Base-by-base conservation (phyloP, 2,888 invertebrate genomes). In the Nomada hirtipes region DNA sequence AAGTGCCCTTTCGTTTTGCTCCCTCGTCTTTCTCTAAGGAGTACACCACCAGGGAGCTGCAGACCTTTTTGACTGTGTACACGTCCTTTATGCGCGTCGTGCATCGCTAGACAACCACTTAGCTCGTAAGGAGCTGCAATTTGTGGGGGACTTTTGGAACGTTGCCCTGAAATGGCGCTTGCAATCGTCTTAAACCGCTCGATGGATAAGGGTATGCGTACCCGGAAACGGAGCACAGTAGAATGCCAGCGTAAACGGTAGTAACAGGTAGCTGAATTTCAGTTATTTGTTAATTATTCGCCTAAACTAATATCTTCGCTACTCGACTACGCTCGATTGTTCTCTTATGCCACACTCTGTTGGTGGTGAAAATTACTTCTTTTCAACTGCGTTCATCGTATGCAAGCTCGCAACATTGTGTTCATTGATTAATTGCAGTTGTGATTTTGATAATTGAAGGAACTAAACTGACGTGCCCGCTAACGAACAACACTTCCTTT, bases 61-160 rank as follows among this genome's bases (percentile, higher is more conserved):
- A 72, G 64, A 79, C 83, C 86, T 86, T 86, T 85, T 90, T 88
- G 84, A 88, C 85, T 86, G 88, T 86, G 64, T 88, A 83, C 79
- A 76, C 77, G 61, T 50, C 70, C 65, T 82, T 84, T 83, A 77
- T 87, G 59, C 23, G 57, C 64, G 61, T 74, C 74, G 75, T 82
- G 81, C 76, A 84, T 86, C 76, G 67, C 77, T 73, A 88, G 82
- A 81, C 70, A 73, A 77, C 80, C 89, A 87, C 81, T 89, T 79
- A 79, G 75, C 76, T 70, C 52, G 44, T 75, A 74, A 82, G 76
- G 26, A 79, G 78, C 85, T 75, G 82, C 77, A 85, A 85, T 88
- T 87, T 85, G 77, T 78, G 69, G 63, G 36, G 74, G 65, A 77
- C 67, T 72, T 79, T 78, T 23, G 67, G 59, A 79, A 73, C 50